Conservation (phyloP, 1,140 invertebrate genomes). For the Drosophila pallidifrons region DNA sequence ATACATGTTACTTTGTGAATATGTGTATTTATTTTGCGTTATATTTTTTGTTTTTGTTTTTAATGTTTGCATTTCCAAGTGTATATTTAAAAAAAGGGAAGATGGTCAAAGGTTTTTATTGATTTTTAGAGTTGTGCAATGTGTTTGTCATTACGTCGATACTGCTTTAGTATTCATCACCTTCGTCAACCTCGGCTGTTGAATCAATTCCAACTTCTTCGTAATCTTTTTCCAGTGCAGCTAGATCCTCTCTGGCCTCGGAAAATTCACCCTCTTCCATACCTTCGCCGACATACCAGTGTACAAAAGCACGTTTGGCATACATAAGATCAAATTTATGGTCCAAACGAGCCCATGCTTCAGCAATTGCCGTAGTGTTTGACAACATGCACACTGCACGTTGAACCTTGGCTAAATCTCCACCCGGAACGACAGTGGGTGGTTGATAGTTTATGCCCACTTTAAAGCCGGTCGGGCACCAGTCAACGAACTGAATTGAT, state of each 20-base stretch:
- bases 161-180: slow-evolving; percentile 86
- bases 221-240: slow-evolving; percentile 91
- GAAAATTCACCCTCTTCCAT: slow-evolving; percentile 94
- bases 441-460: slow-evolving; percentile 94
- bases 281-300: slow-evolving; percentile 92
- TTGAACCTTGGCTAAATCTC: slow-evolving; percentile 93
- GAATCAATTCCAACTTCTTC: slow-evolving; percentile 88
- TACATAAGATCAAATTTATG: slow-evolving; percentile 95
- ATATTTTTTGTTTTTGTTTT: no score
- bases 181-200: slow-evolving; percentile 87
- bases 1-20: no score
- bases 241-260: slow-evolving; percentile 94
- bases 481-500: slow-evolving; percentile 93
- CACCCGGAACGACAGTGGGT: slow-evolving; percentile 92
- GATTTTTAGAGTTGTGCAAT: no score
- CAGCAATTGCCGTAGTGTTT: slow-evolving; percentile 94
- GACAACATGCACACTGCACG: slow-evolving; percentile 94
- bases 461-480: slow-evolving; percentile 93
- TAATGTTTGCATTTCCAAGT: no score
- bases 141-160: neutral
- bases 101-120: no score
- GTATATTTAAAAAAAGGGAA: no score
- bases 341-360: slow-evolving; percentile 93
- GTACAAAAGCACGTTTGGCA: slow-evolving; percentile 90
- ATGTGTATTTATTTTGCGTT: no score